These are phyloP conservation scores for Cryptotis parvus DNA, from an alignment of 2,113 vertebrate genomes.

Conservation along the genomic window DNA sequence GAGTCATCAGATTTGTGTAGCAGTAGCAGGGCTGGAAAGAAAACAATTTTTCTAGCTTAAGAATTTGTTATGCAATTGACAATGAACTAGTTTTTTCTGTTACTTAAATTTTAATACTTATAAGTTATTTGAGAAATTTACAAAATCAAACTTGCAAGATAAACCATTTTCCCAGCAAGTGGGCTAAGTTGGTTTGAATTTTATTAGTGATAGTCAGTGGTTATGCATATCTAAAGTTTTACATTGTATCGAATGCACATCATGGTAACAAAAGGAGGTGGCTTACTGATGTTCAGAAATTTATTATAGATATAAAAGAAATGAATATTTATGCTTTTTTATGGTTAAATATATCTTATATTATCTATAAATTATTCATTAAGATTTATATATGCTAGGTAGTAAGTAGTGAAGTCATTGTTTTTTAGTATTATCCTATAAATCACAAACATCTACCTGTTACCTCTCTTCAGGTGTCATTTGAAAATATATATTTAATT, in stretches of 20 bases:
- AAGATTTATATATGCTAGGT: not conserved
- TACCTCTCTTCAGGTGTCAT: constrained; percentile 14
- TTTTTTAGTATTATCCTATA: constrained; percentile 38
- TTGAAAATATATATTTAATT: not conserved
- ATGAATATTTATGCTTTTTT: constrained; percentile 22
- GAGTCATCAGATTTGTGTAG: not conserved
- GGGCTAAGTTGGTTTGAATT: not conserved
- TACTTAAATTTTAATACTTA: not conserved
- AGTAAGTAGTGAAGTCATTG: not conserved
- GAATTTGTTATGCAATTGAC: not conserved
- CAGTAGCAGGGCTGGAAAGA: not conserved
- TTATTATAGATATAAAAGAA: constrained; percentile 21
- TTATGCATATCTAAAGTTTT: not conserved
- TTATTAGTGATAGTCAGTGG: not conserved
- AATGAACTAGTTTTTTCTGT: constrained; percentile 10
- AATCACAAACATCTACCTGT: constrained; percentile 24
- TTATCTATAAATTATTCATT: constrained; percentile 26
- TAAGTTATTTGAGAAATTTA: not conserved
- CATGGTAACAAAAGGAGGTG: not conserved
- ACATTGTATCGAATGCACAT: not conserved
- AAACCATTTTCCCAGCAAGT: not conserved
- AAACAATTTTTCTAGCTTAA: constrained; percentile 26
- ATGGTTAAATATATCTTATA: not conserved
- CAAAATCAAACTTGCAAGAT: not conserved
- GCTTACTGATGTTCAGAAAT: not conserved